A percentile compares a stretch with the other conserved stretches of the same genome.
phyloP scores from a whole-genome alignment of 2,113 vertebrate species.

The Ploceus nigricollis region DNA sequence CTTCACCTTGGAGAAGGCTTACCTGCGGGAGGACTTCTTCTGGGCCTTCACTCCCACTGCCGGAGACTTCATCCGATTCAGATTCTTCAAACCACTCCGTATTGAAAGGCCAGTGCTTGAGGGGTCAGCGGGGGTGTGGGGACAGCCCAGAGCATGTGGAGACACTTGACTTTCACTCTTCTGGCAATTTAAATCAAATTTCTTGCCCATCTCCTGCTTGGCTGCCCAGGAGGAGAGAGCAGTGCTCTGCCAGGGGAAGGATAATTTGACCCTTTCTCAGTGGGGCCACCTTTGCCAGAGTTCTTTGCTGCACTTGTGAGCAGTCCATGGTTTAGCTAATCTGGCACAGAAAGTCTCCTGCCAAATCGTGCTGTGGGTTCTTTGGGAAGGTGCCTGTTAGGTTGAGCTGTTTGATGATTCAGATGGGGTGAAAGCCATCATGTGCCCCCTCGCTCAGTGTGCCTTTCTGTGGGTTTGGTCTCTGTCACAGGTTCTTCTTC shows the following conservation, averaged over 20 bases:
- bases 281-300: not conserved
- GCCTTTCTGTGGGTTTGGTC: not conserved
- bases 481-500: constrained; percentile 89
- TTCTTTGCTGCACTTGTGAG: not conserved
- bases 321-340: not conserved
- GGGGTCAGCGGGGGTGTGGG: not conserved
- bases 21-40: constrained; percentile 96
- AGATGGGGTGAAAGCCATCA: not conserved
- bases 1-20: constrained; percentile 98
- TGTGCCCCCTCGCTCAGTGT: not conserved
- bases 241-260: not conserved
- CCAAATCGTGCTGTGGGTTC: not conserved
- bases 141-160: not conserved
- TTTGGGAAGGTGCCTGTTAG: not conserved
- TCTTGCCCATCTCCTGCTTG: not conserved
- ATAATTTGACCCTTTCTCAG: not conserved
- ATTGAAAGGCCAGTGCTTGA: constrained; percentile 84
- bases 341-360: not conserved
- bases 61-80: constrained; percentile 94
- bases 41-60: constrained; percentile 96
- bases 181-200: not conserved
- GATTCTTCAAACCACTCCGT: constrained; percentile 93
- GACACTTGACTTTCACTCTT: not conserved
- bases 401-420: not conserved
- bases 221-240: not conserved